Percentiles rank a stretch among this genome's conserved stretches.
phyloP scores from a whole-genome alignment of 2,888 invertebrate genomes.

The Drosophila prolongata region DNA sequence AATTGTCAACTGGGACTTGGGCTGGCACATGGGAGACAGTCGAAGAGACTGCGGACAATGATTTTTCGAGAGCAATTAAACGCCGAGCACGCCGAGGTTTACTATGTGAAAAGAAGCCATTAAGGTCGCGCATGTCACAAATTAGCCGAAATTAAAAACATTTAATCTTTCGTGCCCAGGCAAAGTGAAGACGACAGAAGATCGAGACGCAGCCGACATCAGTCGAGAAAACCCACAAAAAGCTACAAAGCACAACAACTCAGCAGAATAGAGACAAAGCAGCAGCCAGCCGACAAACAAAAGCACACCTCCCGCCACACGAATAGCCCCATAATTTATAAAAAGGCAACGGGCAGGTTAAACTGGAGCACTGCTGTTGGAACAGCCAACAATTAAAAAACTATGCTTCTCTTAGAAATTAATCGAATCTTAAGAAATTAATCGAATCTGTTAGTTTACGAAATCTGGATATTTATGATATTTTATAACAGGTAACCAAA shows the following conservation, averaged over 20 bases:
- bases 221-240: constrained; percentile 36
- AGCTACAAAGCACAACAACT: constrained; percentile 30
- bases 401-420: neutral
- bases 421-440: too few relatives aligned
- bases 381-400: neutral
- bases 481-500: too few relatives aligned
- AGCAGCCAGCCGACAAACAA: constrained; percentile 20
- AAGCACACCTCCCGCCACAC: constrained; percentile 25
- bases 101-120: constrained; percentile 78
- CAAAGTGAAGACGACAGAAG: constrained; percentile 21
- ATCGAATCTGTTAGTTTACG: too few relatives aligned
- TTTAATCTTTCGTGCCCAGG: constrained; percentile 64
- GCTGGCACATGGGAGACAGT: constrained; percentile 19
- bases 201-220: constrained; percentile 22
- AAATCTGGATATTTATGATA: too few relatives aligned
- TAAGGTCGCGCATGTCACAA: constrained; percentile 78
- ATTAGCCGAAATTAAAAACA: constrained; percentile 75
- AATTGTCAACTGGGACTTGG: constrained; percentile 62
- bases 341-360: neutral
- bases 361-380: neutral
- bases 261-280: constrained; percentile 33
- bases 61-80: constrained; percentile 64
- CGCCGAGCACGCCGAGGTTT: constrained; percentile 49
- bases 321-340: constrained; percentile 11
- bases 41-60: constrained; percentile 5